Percentiles rank a stretch among this genome's conserved stretches.
phyloP scores from a whole-genome alignment of 2,888 invertebrate genomes.

The Helleia helle region DNA sequence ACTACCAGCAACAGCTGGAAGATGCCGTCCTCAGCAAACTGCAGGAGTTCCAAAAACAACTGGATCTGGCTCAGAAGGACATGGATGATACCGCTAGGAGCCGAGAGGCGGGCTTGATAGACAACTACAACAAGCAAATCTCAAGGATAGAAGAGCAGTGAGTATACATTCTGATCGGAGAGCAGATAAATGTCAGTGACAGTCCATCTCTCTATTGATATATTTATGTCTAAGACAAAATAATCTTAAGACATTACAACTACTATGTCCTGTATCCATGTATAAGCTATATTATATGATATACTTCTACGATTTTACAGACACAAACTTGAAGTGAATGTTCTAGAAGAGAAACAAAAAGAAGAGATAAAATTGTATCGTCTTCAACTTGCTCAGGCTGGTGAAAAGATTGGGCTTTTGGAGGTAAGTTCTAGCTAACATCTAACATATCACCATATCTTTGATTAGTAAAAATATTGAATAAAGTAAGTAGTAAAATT shows the following conservation, averaged over 20 bases:
- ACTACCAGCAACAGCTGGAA: slow-evolving; percentile 88
- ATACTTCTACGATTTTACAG: slow-evolving; percentile 38
- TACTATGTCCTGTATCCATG: too few relatives aligned
- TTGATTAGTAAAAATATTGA: too few relatives aligned
- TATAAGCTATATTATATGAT: too few relatives aligned
- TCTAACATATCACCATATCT: too few relatives aligned
- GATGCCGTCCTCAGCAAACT: slow-evolving; percentile 83
- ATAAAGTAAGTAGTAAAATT: too few relatives aligned
- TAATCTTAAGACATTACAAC: too few relatives aligned
- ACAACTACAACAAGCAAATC: slow-evolving; percentile 81
- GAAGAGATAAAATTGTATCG: slow-evolving; percentile 85
- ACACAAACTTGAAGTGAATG: slow-evolving; percentile 82
- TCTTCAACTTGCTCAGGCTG: slow-evolving; percentile 79
- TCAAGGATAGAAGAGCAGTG: slow-evolving; percentile 76
- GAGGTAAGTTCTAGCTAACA: too few relatives aligned
- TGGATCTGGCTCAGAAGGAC: slow-evolving; percentile 79
- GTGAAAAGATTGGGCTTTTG: slow-evolving; percentile 77
- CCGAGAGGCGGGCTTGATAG: slow-evolving; percentile 78
- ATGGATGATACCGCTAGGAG: slow-evolving; percentile 77
- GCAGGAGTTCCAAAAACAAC: slow-evolving; percentile 81
- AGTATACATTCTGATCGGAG: slow-evolving; percentile 24
- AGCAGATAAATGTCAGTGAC: neutral
- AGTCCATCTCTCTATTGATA: too few relatives aligned
- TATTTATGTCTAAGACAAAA: too few relatives aligned
- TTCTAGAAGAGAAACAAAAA: slow-evolving; percentile 84